Evolutionary conservation across 2,797 vertebrate genomes (phyloP).

Genomic region (Erithacus rubecula): DNA sequence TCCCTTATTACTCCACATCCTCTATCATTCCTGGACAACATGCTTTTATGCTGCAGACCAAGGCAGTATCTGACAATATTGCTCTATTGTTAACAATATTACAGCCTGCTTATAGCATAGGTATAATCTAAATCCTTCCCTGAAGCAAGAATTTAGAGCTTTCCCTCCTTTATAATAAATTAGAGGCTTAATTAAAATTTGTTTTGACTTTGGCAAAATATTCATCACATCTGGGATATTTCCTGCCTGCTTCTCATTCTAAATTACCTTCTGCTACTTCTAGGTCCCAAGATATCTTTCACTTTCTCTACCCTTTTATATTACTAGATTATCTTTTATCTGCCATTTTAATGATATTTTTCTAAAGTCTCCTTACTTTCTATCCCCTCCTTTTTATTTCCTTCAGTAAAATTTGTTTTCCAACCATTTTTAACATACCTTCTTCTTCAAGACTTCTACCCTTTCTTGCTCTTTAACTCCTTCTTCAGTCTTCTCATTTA

Average conservation of each 20-base stretch:
- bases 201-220: not conserved
- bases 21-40: not conserved
- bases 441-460: not conserved
- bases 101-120: not conserved
- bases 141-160: not conserved
- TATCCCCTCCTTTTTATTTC: not conserved
- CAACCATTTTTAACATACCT: not conserved
- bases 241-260: not conserved
- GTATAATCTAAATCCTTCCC: not conserved
- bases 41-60: not conserved
- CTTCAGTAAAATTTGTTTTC: not conserved
- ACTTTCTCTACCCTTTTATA: not conserved
- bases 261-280: not conserved
- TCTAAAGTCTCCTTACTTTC: not conserved
- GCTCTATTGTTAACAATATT: not conserved
- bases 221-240: not conserved
- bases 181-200: not conserved
- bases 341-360: not conserved
- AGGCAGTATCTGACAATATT: not conserved
- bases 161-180: not conserved
- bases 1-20: not conserved
- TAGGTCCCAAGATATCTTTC: not conserved
- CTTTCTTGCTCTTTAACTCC: not conserved
- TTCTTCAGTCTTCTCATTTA: not conserved
- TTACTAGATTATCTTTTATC: not conserved